Percentiles rank a stretch among this genome's conserved stretches.
phyloP scores from a whole-genome alignment of 2,888 invertebrate species.

The Blastobasis lacticolella region DNA sequence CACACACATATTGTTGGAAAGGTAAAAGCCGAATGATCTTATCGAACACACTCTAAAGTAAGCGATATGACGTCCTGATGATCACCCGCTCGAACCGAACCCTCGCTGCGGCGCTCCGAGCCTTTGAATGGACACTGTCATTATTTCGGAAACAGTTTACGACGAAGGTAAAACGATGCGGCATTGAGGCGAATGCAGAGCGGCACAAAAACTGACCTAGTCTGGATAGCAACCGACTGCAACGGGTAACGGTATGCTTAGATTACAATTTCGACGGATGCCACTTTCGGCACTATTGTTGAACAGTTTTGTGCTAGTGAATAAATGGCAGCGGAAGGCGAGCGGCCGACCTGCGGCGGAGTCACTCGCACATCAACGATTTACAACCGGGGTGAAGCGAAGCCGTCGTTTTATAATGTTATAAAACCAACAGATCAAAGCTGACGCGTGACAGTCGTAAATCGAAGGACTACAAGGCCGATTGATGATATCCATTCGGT shows the following conservation, averaged over 20 bases:
- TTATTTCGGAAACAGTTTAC: conserved; percentile 1
- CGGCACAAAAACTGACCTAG: conserved; percentile 66
- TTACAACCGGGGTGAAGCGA: too few species aligned
- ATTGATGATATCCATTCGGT: too few species aligned
- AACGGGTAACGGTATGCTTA: conserved; percentile 56
- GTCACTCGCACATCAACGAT: too few species aligned
- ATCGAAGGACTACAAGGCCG: too few species aligned
- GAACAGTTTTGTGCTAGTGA: conserved; percentile 40
- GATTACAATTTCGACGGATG: conserved; percentile 56
- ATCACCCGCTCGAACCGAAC: too few species aligned
- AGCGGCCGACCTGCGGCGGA: too few species aligned
- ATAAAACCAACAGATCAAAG: conserved; percentile 5
- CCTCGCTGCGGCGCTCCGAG: too few species aligned
- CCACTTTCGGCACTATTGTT: conserved; percentile 50
- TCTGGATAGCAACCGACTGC: conserved; percentile 64
- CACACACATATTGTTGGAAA: conserved; percentile 8
- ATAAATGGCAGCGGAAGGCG: conserved; percentile 16
- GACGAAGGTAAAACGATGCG: conserved; percentile 1
- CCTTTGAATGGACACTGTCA: not conserved
- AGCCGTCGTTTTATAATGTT: too few species aligned
- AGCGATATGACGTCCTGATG: too few species aligned
- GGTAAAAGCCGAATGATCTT: not conserved
- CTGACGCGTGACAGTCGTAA: not conserved
- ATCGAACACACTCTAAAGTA: too few species aligned
- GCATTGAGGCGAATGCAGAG: conserved; percentile 6